Evolutionary conservation across 2,888 invertebrate genomes (phyloP), one percentile per base, ranked within the genome.

Genomic region (Thyatira batis): DNA sequence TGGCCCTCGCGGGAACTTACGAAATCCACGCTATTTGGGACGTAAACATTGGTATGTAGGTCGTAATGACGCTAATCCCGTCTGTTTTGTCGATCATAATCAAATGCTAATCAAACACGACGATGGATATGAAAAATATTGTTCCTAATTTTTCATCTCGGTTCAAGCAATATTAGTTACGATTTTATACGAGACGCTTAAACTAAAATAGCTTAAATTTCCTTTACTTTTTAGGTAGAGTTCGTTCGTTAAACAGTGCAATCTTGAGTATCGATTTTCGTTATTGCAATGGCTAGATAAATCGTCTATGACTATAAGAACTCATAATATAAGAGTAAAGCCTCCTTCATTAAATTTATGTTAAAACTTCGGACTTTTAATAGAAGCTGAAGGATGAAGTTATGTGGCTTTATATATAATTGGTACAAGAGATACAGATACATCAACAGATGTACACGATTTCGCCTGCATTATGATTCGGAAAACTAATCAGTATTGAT

Each of bases 41-140:
- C 78, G 76, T 86, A 86, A 86, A 87, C 87, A 85, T 55, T 51
- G 60, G 56, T 70, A 88, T 84, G 66, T 86, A 76, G 89, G 87
- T 75, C 85, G 80, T 65, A 68, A 72, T 71, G 71, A 73, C 77
- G 74, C 56, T 68, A 63, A 73, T 67, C 67, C 46, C 57, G 69
- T 62, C 76, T 74, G 78, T 65, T 76, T 62, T 51, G 60, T 60
- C 64, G 67, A 78, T 80, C 79, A 80, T 80, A 80, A 79, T 78
- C 71, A 60, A 67, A 68, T 69, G 58, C 65, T 71, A 61, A 70
- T 66, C 61, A 67, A 54, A 58, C 52, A 63, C 50, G 54, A 45
- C 54, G 53, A 58, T 60, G 56, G 57, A 55, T 53, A 58, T 54
- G 58, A 52, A 23, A 9, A 28, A 48, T 56, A 65, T 52, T n/a